A percentile compares a stretch with the other conserved stretches of the same genome.
Conservation (phyloP, 2,888 invertebrate genomes). For the Diaprepes abbreviatus region DNA sequence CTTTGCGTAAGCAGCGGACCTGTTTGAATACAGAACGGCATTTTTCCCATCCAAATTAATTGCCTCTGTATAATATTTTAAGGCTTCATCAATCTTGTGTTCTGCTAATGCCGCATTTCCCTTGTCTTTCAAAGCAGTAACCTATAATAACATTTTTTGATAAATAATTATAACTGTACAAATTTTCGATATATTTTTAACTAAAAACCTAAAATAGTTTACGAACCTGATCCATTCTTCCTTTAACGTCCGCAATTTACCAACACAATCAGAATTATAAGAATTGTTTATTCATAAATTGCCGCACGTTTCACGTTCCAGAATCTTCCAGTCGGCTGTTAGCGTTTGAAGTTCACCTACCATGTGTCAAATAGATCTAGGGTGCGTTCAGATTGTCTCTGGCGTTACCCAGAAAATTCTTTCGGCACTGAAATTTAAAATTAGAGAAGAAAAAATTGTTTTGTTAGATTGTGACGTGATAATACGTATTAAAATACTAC, state of each 20-base stretch:
- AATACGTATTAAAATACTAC: too few relatives aligned
- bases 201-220: not conserved
- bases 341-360: too few relatives aligned
- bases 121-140: constrained; percentile 85
- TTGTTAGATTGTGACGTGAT: too few relatives aligned
- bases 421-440: too few relatives aligned
- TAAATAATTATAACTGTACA: not conserved
- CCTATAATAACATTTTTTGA: constrained; percentile 69
- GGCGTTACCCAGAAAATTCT: too few relatives aligned
- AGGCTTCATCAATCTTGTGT: constrained; percentile 84
- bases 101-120: constrained; percentile 88
- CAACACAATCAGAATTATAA: too few relatives aligned
- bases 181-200: not conserved
- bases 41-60: constrained; percentile 84
- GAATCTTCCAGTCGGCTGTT: constrained; percentile 35
- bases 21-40: constrained; percentile 92
- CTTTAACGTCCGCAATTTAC: too few relatives aligned
- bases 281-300: constrained; percentile 26
- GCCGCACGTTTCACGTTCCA: constrained; percentile 32
- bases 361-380: too few relatives aligned
- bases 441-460: too few relatives aligned
- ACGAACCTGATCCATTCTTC: constrained; percentile 48
- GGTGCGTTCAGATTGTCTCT: too few relatives aligned
- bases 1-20: constrained; percentile 92
- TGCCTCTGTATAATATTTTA: constrained; percentile 85